Evolutionary conservation across 1,140 invertebrate species (phyloP).

Genomic region (Homarus americanus): DNA sequence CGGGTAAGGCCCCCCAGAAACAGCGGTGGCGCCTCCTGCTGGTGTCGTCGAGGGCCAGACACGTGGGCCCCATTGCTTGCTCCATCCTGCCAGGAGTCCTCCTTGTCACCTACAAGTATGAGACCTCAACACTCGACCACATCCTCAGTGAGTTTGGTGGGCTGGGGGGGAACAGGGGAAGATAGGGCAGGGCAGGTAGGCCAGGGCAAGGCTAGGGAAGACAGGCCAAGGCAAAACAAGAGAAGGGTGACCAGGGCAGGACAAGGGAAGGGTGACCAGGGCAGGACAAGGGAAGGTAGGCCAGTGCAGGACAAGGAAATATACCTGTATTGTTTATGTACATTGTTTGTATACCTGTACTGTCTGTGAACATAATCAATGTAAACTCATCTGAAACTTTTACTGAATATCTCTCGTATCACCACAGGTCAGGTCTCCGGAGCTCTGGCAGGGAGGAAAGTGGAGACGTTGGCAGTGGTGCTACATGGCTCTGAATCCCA

Average conservation of each 20-base stretch:
- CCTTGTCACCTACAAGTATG: conserved; percentile 78
- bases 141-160: conserved; percentile 75
- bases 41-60: conserved; percentile 74
- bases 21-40: conserved; percentile 73
- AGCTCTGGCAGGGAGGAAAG: conserved; percentile 76
- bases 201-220: too few relatives aligned
- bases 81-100: conserved; percentile 76
- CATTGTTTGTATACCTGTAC: too few relatives aligned
- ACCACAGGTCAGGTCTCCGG: conserved; percentile 75
- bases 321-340: too few relatives aligned
- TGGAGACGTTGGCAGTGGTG: conserved; percentile 78
- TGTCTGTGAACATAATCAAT: too few relatives aligned
- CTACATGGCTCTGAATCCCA: conserved; percentile 78
- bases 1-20: not conserved
- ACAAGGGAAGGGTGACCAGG: too few relatives aligned
- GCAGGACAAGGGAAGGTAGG: too few relatives aligned
- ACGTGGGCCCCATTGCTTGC: conserved; percentile 51
- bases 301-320: too few relatives aligned
- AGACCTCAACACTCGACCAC: conserved; percentile 77
- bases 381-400: too few relatives aligned
- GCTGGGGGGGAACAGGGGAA: not conserved
- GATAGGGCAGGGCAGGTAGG: too few relatives aligned
- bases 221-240: too few relatives aligned
- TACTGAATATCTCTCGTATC: too few relatives aligned
- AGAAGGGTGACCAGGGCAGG: too few relatives aligned